Percentiles rank a stretch among this genome's conserved stretches.
Conservation (phyloP, 2,113 vertebrate genomes). For the Melanotaenia duboulayi region DNA sequence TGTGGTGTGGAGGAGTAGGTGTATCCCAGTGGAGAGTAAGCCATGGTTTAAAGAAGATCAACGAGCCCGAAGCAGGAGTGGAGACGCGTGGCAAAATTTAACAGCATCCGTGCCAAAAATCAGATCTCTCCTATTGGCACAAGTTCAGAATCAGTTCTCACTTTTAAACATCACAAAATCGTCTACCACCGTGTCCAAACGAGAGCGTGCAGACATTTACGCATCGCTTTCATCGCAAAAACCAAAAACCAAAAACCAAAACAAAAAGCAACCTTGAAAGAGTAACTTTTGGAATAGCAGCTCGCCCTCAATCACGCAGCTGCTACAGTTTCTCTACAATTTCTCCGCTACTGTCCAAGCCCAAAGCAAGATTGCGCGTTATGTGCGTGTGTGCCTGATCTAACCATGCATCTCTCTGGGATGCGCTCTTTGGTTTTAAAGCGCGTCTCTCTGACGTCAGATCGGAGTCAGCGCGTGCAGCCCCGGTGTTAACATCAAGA, state of each 20-base stretch:
- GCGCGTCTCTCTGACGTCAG: conserved; percentile 85
- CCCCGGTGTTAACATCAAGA: conserved; percentile 50
- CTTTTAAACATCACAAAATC: background rate
- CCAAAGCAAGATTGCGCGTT: conserved; percentile 15
- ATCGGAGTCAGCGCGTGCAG: conserved; percentile 51
- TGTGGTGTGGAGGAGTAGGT: conserved; percentile 93
- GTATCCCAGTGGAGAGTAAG: conserved; percentile 97
- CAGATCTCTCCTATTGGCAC: conserved; percentile 10
- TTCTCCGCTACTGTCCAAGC: conserved; percentile 26
- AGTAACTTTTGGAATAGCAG: conserved; percentile 40
- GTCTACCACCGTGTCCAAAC: conserved; percentile 32
- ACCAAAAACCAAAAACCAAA: too few relatives aligned
- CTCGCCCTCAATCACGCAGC: conserved; percentile 4
- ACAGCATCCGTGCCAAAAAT: conserved; percentile 53
- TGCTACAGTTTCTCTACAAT: conserved; percentile 16
- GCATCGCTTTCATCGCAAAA: conserved; percentile 35
- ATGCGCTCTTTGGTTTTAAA: conserved; percentile 81
- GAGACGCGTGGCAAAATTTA: conserved; percentile 47
- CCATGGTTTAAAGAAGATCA: conserved; percentile 86
- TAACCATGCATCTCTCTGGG: conserved; percentile 70
- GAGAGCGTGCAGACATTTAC: conserved; percentile 44
- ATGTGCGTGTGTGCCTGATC: conserved; percentile 42
- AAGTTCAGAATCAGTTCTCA: background rate
- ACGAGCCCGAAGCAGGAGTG: conserved; percentile 34
- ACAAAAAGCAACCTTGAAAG: background rate